Base-by-base conservation (phyloP, 2,888 invertebrate species). In the Agrotis ipsilon region DNA sequence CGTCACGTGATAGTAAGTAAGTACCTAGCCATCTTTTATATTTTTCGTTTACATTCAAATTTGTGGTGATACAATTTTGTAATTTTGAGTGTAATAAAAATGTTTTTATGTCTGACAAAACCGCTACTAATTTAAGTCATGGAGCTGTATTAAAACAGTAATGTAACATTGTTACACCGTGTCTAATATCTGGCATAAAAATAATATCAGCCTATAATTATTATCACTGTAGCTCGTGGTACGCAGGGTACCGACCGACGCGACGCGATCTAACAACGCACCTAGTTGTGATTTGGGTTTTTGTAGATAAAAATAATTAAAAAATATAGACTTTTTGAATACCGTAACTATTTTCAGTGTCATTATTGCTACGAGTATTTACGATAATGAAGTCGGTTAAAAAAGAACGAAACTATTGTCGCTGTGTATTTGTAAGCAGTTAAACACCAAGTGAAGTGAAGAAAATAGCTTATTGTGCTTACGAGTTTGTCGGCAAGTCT, bases 21-120 rank as follows among this genome's bases (percentile, higher is more conserved):
- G 67, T 55, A 27, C 27, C 0, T 27, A 54, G 60, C 48, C 32
- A 75, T 68, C 59, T 75, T 77, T 68, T 68, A 55, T 64, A 60
- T 32, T 60, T 46, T 45, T 68, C 32, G 48, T 64, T 39, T 60
- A 18, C 24, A 51, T 64, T 52, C n/a, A n/a, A 64, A 78, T 69
- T 64, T 49, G 69, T 68, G 21, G 18, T 52, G 52, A 66, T 59
- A 60, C 14, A 46, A 64, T 61, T n/a, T 57, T 27, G 46, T 73
- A 66, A 73, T 74, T 74, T 79, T 57, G 46, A 74, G 58, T 58
- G 46, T 48, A 52, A 49, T 63, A 78, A 74, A 75, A 57, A 52
- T 21, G 32, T 13, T 60, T 77, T 60, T 55, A 77, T 70, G 45
- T 45, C 19, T 55, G 46, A 70, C 46, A 70, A 58, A 68, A 68